phyloP scores from a whole-genome alignment of 2,797 vertebrate species.

The Philypnodon macrostomus region DNA sequence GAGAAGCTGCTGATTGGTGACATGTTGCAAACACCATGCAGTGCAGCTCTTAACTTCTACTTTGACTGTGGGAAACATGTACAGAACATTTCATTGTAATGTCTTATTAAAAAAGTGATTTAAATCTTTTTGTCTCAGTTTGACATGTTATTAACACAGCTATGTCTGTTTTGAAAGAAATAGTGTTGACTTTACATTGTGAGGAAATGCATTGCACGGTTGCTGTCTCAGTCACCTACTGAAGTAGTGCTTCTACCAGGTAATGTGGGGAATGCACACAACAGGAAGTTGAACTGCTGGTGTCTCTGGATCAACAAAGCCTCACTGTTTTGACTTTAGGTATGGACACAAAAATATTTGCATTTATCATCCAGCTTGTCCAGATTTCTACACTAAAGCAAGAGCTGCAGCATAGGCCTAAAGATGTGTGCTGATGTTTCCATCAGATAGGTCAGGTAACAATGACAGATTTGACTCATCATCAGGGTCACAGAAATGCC shows the following conservation, averaged over 20 bases:
- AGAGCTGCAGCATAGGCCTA: slow-evolving; percentile 24
- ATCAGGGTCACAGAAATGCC: not conserved
- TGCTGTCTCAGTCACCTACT: too few species aligned
- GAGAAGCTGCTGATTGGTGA: slow-evolving; percentile 59
- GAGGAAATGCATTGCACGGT: too few species aligned
- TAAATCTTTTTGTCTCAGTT: slow-evolving; percentile 67
- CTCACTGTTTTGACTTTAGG: slow-evolving; percentile 38
- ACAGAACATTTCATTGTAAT: slow-evolving; percentile 84
- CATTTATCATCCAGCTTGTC: not conserved
- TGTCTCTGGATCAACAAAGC: slow-evolving; percentile 43
- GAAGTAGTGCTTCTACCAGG: slow-evolving; percentile 27
- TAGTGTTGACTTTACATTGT: too few species aligned
- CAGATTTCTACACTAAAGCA: slow-evolving; percentile 2
- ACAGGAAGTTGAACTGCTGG: slow-evolving; percentile 68
- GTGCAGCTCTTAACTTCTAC: slow-evolving; percentile 74
- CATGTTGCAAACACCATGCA: slow-evolving; percentile 54
- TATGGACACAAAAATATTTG: not conserved
- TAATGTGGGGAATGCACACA: slow-evolving; percentile 50
- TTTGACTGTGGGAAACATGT: slow-evolving; percentile 79
- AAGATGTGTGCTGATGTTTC: slow-evolving; percentile 66
- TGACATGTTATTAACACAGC: slow-evolving; percentile 15
- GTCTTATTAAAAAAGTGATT: slow-evolving; percentile 85
- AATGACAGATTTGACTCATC: slow-evolving; percentile 29
- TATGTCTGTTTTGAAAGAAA: not conserved
- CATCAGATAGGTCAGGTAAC: slow-evolving; percentile 64